Evolutionary conservation across 1,140 invertebrate genomes (phyloP).

Genomic region (Stegodyphus mimosarum): DNA sequence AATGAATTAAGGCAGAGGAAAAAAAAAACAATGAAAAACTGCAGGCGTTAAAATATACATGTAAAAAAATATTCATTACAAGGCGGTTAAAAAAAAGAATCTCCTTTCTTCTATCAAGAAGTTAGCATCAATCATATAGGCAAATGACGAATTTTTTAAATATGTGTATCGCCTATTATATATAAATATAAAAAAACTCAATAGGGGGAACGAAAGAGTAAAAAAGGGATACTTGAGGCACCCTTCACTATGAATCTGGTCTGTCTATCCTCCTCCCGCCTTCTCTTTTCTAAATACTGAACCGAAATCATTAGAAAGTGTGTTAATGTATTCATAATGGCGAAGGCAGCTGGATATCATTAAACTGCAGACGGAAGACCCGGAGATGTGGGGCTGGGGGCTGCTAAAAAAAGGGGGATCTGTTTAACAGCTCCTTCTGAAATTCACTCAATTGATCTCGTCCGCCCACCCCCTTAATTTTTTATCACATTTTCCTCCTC

Average conservation of each 20-base stretch:
- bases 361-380: constrained; percentile 16
- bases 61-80: constrained; percentile 59
- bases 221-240: constrained; percentile 30
- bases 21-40: not conserved
- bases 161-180: constrained; percentile 40
- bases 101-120: constrained; percentile 50
- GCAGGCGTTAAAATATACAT: constrained; percentile 35
- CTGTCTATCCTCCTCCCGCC: constrained; percentile 1
- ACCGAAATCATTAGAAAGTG: constrained; percentile 57
- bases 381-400: not conserved
- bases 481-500: constrained; percentile 9
- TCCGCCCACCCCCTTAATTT: constrained; percentile 45
- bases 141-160: constrained; percentile 43
- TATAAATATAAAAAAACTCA: constrained; percentile 35
- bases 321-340: constrained; percentile 62
- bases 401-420: constrained; percentile 29
- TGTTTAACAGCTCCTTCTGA: constrained; percentile 59
- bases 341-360: constrained; percentile 56
- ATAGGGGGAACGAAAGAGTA: not conserved
- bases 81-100: constrained; percentile 35
- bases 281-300: constrained; percentile 18
- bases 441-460: constrained; percentile 55
- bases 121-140: constrained; percentile 58
- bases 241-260: not conserved
- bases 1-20: not conserved